Evolutionary conservation across 2,797 vertebrate species (phyloP).

Genomic region (Ciconia nigra): DNA sequence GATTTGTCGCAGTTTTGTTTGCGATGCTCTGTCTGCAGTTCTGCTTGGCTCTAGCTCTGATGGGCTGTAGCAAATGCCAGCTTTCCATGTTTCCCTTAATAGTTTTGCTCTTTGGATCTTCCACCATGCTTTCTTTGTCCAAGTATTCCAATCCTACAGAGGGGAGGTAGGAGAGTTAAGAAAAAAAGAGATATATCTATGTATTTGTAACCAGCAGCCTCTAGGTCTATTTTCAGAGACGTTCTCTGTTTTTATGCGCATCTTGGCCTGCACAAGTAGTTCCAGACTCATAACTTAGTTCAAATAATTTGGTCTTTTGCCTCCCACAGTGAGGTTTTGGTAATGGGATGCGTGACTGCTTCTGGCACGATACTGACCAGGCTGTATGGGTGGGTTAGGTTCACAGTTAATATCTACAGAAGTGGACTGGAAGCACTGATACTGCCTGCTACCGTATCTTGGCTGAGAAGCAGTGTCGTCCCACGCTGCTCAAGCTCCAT

Average conservation of each 20-base stretch:
- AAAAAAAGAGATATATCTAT: neutral
- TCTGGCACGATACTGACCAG: neutral
- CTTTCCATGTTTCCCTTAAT: neutral
- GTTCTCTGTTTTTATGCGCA: neutral
- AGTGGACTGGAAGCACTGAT: neutral
- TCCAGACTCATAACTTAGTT: neutral
- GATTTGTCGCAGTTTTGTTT: neutral
- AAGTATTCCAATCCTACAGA: neutral
- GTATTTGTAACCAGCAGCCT: neutral
- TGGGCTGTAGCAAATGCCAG: neutral
- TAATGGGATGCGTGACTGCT: neutral
- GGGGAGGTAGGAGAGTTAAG: neutral
- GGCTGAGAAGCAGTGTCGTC: neutral
- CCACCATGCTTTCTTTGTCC: neutral
- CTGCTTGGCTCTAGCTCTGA: neutral
- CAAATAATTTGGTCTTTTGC: neutral
- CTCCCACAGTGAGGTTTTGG: neutral
- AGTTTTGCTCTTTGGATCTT: neutral
- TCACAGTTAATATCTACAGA: neutral
- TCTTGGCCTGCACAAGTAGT: neutral
- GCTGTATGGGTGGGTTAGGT: neutral
- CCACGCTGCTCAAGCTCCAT: fast-evolving
- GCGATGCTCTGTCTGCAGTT: neutral
- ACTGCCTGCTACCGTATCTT: neutral
- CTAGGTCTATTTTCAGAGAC: neutral